Base-by-base conservation (phyloP, 2,888 invertebrate genomes). In the Scaptomyza parva region DNA sequence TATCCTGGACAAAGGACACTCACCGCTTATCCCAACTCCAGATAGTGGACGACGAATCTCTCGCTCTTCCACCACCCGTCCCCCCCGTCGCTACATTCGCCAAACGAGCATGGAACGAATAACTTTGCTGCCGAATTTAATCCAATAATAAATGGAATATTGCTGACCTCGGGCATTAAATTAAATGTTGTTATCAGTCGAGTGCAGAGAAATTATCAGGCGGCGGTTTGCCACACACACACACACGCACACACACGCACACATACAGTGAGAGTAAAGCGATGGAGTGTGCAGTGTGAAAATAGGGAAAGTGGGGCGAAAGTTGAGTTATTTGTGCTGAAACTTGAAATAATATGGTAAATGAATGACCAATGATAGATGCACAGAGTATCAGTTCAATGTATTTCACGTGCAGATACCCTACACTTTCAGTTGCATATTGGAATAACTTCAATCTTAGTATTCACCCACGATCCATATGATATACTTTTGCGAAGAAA, bases 111-210 rank as follows among this genome's bases (percentile, higher is more conserved):
- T 11, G 20, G 11, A 39, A 33, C 53, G 37, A 71, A 86, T 89
- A 88, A 85, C 78, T 89, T 88, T 89, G 68, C 90, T 90, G 87
- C 88, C 89, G 83, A 89, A 90, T 89, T 91, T 91, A 91, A 91
- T 91, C 91, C 91, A 91, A 91, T 91, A 92, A 91, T 91, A 91
- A 92, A 91, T 91, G 91, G 90, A 91, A 92, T 92, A 90, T 90
- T 91, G 90, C 91, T 91, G 92, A 91, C 91, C 91, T 91, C 91
- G 91, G 91, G 91, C 91, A 91, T 91, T 91, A 91, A 91, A 92
- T 91, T 91, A 91, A 91, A 91, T 90, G 91, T 91, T 91, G 91
- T 91, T 91, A 91, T 91, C 91, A 90, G 91, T 82, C 86, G 89
- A 88, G 88, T 90, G 91, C 92, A 91, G 91, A 90, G 82, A 91